Conservation (phyloP, 2,797 vertebrate species). For the Lepilemur ruficaudatus region DNA sequence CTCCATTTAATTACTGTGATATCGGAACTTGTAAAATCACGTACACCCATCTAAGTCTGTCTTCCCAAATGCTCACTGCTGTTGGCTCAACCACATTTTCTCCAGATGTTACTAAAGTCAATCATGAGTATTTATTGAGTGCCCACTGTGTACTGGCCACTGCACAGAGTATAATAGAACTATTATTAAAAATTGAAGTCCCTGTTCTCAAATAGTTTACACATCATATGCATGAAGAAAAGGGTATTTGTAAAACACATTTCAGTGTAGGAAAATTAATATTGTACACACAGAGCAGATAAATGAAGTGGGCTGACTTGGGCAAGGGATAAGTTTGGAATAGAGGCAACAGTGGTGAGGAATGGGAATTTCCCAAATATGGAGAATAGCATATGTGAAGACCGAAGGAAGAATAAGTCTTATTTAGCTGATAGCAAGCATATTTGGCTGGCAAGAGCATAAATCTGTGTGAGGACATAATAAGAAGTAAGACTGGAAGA, state of each 20-base stretch:
- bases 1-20: constrained; percentile 75
- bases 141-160: neutral
- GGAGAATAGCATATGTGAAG: neutral
- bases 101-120: neutral
- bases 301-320: neutral
- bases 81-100: constrained; percentile 37
- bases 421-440: neutral
- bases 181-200: neutral
- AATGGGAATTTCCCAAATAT: neutral
- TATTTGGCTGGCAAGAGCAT: neutral
- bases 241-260: neutral
- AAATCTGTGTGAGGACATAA: neutral
- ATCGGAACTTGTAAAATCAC: constrained; percentile 76
- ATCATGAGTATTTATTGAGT: constrained; percentile 7
- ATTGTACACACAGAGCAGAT: neutral
- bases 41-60: constrained; percentile 24
- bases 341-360: neutral
- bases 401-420: neutral
- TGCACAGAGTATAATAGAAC: constrained; percentile 17
- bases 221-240: neutral
- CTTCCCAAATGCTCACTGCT: constrained; percentile 6
- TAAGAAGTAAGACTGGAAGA: neutral
- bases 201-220: constrained; percentile 3
- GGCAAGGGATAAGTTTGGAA: constrained; percentile 28
- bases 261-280: constrained; percentile 2